phyloP scores from a whole-genome alignment of 2,113 vertebrate genomes.

The Eptatretus burgeri region DNA sequence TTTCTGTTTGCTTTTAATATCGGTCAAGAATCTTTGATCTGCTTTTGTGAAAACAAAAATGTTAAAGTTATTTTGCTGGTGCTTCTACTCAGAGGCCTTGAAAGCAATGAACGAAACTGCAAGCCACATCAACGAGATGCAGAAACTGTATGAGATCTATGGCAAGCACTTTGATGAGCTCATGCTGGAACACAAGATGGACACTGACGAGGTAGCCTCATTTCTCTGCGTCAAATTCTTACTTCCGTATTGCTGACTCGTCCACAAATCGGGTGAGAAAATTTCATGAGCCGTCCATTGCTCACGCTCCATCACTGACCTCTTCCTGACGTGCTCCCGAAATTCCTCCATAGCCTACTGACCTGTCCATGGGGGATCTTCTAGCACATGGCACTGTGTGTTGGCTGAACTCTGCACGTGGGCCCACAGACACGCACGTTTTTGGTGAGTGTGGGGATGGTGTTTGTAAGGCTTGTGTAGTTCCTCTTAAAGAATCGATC shows the following conservation, averaged over 20 bases:
- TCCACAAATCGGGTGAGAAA: too few species aligned
- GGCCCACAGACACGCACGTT: too few species aligned
- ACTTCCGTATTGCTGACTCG: too few species aligned
- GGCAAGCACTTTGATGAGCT: slow-evolving; percentile 78
- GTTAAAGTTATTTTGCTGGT: neutral
- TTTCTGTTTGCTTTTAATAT: too few species aligned
- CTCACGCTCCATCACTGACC: neutral
- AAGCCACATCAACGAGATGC: slow-evolving; percentile 97
- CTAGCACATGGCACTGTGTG: neutral
- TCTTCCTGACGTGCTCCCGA: neutral
- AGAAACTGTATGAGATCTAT: slow-evolving; percentile 93
- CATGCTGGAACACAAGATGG: slow-evolving; percentile 54
- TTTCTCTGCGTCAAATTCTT: too few species aligned
- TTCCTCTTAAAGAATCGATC: too few species aligned
- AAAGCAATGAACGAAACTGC: slow-evolving; percentile 97
- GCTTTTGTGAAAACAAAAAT: too few species aligned
- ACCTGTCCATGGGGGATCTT: slow-evolving; percentile 6
- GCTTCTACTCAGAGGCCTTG: slow-evolving; percentile 33
- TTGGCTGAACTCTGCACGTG: neutral
- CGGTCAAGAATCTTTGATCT: too few species aligned
- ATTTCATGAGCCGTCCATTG: too few species aligned
- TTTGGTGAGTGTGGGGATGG: too few species aligned
- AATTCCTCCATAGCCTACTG: neutral
- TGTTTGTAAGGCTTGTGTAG: too few species aligned
- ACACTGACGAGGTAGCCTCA: slow-evolving; percentile 42